A percentile compares a stretch with the other conserved stretches of the same genome.
phyloP scores from a whole-genome alignment of 2,113 vertebrate genomes.

The Proteles cristata region DNA sequence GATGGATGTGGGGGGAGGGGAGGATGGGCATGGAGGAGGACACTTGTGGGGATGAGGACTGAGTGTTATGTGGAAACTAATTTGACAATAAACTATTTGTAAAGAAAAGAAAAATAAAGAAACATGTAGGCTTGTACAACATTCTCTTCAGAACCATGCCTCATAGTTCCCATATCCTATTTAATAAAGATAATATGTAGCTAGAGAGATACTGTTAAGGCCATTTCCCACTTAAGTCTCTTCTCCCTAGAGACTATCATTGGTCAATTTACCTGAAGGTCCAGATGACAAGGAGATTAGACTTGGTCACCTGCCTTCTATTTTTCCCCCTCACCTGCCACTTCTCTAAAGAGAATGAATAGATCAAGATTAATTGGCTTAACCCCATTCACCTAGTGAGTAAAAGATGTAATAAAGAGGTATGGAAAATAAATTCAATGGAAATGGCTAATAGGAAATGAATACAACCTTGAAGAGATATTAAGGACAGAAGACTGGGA shows the following conservation, averaged over 20 bases:
- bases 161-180: neutral
- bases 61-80: no score
- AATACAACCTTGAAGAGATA: neutral
- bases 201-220: neutral
- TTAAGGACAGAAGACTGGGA: neutral
- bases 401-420: neutral
- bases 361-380: neutral
- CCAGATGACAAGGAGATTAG: neutral
- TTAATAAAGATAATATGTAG: neutral
- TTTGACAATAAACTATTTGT: no score
- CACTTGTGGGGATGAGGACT: no score
- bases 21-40: no score
- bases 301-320: neutral
- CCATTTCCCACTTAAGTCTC: neutral
- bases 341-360: neutral
- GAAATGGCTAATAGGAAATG: neutral
- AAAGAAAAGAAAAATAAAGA: no score
- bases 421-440: neutral
- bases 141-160: neutral
- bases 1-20: no score
- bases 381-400: neutral
- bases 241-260: neutral
- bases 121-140: accelerated
- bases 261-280: neutral
- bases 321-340: neutral